Conservation (phyloP, 1,140 invertebrate species). For the Cyclargus thomasi region DNA sequence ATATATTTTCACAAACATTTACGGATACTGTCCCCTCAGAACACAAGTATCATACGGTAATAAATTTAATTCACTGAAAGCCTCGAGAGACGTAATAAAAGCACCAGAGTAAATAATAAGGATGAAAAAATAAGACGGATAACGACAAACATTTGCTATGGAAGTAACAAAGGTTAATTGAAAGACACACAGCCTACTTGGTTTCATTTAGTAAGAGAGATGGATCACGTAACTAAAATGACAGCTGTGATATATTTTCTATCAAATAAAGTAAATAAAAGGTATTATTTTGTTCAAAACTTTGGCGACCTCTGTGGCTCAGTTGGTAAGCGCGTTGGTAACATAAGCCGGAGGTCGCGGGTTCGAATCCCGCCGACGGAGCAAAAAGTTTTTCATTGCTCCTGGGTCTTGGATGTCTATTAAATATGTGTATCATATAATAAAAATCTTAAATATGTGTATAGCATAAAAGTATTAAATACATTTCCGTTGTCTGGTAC, state of each 20-base stretch:
- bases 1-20: too few species aligned
- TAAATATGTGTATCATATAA: too few species aligned
- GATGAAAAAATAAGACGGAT: background rate
- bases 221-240: background rate
- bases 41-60: background rate
- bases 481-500: too few species aligned
- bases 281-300: too few species aligned
- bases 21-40: background rate
- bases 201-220: background rate
- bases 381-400: too few species aligned
- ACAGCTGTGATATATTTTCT: constrained; percentile 1
- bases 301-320: too few species aligned
- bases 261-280: background rate
- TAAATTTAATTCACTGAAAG: background rate
- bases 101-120: background rate
- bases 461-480: too few species aligned
- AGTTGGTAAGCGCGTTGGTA: too few species aligned
- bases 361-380: too few species aligned
- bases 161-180: background rate
- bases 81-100: background rate
- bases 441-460: too few species aligned
- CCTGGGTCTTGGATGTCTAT: too few species aligned
- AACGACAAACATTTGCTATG: background rate
- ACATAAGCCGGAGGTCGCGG: too few species aligned
- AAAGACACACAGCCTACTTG: background rate